Base-by-base conservation (phyloP, 2,888 invertebrate genomes). In the Torymus tubicola region DNA sequence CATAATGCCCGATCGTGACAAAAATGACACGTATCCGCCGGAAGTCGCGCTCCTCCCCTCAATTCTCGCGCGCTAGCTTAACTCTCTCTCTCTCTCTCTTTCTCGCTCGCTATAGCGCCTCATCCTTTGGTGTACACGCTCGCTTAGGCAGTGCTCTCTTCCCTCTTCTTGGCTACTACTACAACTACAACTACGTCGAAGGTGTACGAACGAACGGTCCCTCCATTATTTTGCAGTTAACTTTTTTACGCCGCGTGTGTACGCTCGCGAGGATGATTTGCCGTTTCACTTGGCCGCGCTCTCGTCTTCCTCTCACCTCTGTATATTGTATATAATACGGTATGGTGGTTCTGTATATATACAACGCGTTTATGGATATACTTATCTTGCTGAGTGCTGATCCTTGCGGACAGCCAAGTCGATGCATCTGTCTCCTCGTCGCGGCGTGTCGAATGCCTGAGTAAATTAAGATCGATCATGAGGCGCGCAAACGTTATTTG, bases 21-120 rank as follows among this genome's bases (percentile, higher is more conserved):
- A 90, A 90, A 90, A 90, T 91, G 88, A 90, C 86, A 87, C 85
- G 88, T 89, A 90, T 91, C 90, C 90, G 90, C 87, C 90, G 90
- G 90, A 91, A 89, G 87, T 86, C 55, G 21, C 5, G 55, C 72
- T 71, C 69, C 65, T 60, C 67, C 72, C 68, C 76, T 74, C 73
- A 53, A 64, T 70, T 81, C 73, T 71, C 70, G 55, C n/a, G 13
- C 14, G 2, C 67, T 16, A 31, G n/a, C 63, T 55, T 16, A 31
- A 13, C 63, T 55, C 42, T 53, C 21, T 57, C 31, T 14, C n/a
- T 42, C 10, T 11, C 14, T 2, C 67, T 16, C 14, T n/a, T 42
- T 42, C 42, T 42, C 42, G 42, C 42, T 42, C 42, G 42, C 42
- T 42, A 42, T 42, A 42, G 42, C 42, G 42, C 42, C 42, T 42